Evolutionary conservation across 2,113 vertebrate species (phyloP).

Genomic region (Oxygymnocypris stewartii): DNA sequence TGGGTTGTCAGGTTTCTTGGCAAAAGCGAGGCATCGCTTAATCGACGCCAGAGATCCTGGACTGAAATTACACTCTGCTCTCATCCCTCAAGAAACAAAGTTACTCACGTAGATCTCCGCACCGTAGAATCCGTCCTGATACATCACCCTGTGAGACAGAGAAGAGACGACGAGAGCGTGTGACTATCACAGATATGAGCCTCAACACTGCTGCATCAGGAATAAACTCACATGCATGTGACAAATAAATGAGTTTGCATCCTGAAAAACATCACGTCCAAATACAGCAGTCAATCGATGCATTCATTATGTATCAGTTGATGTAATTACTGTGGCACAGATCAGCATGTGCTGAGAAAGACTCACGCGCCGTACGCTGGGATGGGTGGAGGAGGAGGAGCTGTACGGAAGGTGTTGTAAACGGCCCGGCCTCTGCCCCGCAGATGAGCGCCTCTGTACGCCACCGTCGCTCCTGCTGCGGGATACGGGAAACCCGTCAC

Average conservation of each 20-base stretch:
- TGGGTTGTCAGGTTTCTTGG: conserved; percentile 71
- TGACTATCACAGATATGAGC: background rate
- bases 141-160: conserved; percentile 84
- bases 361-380: conserved; percentile 96
- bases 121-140: conserved; percentile 96
- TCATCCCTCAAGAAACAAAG: conserved; percentile 17
- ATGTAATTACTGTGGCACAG: background rate
- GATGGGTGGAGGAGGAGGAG: conserved; percentile 88
- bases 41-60: conserved; percentile 52
- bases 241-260: too few relatives aligned
- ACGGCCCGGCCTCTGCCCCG: conserved; percentile 89
- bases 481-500: conserved; percentile 95
- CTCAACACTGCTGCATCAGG: background rate
- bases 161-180: conserved; percentile 33
- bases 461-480: conserved; percentile 87
- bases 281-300: background rate
- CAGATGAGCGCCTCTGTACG: conserved; percentile 90
- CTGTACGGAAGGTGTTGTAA: conserved; percentile 92
- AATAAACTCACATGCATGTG: background rate
- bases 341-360: conserved; percentile 4
- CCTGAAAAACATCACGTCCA: background rate
- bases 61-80: conserved; percentile 23
- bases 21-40: conserved; percentile 57
- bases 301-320: background rate
- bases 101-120: conserved; percentile 96